phyloP scores from a whole-genome alignment of 2,797 vertebrate genomes.

The Galago senegalensis region DNA sequence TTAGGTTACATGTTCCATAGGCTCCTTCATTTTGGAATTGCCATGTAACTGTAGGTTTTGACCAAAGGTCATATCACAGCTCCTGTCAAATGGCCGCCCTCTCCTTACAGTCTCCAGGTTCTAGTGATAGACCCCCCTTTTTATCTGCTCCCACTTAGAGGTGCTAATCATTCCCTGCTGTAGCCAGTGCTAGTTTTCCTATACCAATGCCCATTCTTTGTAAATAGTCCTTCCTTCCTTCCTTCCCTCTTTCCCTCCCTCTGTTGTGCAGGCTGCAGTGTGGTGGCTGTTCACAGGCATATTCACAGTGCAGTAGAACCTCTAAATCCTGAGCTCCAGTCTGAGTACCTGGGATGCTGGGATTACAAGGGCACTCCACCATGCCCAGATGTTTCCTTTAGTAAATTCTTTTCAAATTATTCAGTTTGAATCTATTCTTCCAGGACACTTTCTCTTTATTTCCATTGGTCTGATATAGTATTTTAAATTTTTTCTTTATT shows the following conservation, averaged over 20 bases:
- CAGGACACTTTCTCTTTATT: not conserved
- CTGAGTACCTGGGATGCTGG: not conserved
- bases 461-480: not conserved
- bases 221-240: not conserved
- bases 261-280: not conserved
- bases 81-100: not conserved
- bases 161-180: not conserved
- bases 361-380: not conserved
- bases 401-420: not conserved
- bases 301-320: not conserved
- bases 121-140: not conserved
- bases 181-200: not conserved
- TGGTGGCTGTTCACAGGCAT: not conserved
- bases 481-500: conserved; percentile 37
- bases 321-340: not conserved
- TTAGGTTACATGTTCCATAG: not conserved
- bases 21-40: not conserved
- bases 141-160: not conserved
- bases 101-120: not conserved
- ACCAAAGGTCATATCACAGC: not conserved
- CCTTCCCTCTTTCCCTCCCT: not conserved
- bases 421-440: not conserved
- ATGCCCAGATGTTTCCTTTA: not conserved
- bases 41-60: not conserved
- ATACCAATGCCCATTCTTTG: not conserved